phyloP scores from a whole-genome alignment of 2,797 vertebrate species.

The Morelia viridis region DNA sequence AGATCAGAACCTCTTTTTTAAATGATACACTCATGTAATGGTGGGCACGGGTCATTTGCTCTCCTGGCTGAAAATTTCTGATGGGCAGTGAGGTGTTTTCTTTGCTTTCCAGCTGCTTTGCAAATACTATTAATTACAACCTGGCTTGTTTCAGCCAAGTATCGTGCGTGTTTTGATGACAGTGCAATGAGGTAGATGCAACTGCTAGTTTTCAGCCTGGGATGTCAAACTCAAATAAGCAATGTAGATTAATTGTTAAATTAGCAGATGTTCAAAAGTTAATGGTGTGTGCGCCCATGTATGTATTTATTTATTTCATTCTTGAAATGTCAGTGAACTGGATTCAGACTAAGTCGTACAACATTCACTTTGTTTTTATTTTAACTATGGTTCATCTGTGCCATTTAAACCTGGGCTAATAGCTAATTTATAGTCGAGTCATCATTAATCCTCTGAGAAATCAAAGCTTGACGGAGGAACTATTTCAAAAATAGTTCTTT shows the following conservation, averaged over 20 bases:
- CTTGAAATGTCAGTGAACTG: neutral
- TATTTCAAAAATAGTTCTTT: neutral
- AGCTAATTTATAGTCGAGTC: neutral
- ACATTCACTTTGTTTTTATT: neutral
- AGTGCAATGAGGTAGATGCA: neutral
- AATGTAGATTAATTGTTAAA: neutral
- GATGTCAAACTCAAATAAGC: neutral
- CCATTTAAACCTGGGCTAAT: neutral
- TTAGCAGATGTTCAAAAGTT: neutral
- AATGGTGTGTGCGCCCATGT: neutral
- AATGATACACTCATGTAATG: constrained; percentile 56
- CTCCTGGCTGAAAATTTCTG: constrained; percentile 32
- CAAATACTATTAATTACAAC: constrained; percentile 8
- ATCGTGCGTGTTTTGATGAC: neutral
- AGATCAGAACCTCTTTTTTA: constrained; percentile 50
- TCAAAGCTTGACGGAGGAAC: neutral
- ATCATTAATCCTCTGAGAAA: neutral
- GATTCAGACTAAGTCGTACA: neutral
- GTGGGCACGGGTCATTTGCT: constrained; percentile 44
- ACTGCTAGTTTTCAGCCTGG: neutral
- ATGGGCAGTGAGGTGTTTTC: neutral
- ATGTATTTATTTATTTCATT: neutral
- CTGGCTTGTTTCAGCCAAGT: neutral
- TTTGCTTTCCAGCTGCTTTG: constrained; percentile 11
- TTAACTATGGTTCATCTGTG: neutral